Base-by-base conservation (phyloP, 2,888 invertebrate genomes). In the Lumbricus terrestris region DNA sequence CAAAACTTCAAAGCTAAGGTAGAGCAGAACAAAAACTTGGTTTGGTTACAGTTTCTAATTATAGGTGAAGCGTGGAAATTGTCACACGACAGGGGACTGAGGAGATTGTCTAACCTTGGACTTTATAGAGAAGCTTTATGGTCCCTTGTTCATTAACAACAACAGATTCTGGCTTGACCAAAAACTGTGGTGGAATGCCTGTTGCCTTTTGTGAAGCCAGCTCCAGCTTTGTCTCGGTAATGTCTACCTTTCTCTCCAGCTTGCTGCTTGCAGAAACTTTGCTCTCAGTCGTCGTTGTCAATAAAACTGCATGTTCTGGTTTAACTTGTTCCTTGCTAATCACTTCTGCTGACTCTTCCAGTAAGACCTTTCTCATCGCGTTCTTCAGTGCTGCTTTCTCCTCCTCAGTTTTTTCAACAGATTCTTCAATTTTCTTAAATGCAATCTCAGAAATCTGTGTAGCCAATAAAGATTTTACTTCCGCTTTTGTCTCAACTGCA, bases 61-160 rank as follows among this genome's bases (percentile, higher is more conserved):
- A 4, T 29, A 69, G n/a, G 29, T 69, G 69, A 69, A 69, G 69
- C 69, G 69, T 3, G 69, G 69, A 69, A 69, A 69, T 69, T 69
- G 69, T n/a, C 69, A 69, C 69, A 69, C 69, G n/a, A 69, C n/a
- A n/a, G 69, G 69, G 69, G 69, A 69, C 6, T 69, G 69, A 69
- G 69, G 69, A 69, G 69, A n/a, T n/a, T 38, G n/a, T 83, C 40
- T n/a, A 34, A 91, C 91, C 91, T 91, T 88, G 83, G 35, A 91
- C 88, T 82, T 90, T 89, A 47, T 90, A 92, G 35, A 40, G 38
- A 23, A 92, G 89, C 35, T 89, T 89, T 54, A 92, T 82, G 34
- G 90, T 90, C 34, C 91, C 91, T 37, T 90, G 90, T 37, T 89
- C 90, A 69, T 89, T 40, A 15, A 88, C 88, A 35, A 82, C 34